phyloP scores from a whole-genome alignment of 2,888 invertebrate species.

The Apotomis turbidana region DNA sequence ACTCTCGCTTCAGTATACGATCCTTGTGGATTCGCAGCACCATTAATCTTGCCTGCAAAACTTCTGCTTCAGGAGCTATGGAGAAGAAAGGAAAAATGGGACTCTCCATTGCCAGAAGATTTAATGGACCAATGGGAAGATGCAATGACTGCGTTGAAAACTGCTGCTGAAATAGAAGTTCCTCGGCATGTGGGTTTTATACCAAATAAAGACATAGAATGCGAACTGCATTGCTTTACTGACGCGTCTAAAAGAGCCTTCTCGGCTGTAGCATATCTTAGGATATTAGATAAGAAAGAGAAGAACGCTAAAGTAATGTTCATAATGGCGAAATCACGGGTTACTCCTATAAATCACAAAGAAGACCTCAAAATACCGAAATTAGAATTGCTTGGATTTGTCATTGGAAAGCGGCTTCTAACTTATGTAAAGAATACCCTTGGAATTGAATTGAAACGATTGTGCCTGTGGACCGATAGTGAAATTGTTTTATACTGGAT shows the following conservation, averaged over 20 bases:
- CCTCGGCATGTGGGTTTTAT: background rate
- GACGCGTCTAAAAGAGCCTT: conserved; percentile 19
- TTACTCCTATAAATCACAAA: background rate
- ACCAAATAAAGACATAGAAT: background rate
- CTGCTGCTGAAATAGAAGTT: background rate
- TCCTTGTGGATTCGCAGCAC: conserved; percentile 12
- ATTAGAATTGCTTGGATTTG: conserved; percentile 17
- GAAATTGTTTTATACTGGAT: conserved; percentile 20
- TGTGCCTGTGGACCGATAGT: conserved; percentile 20
- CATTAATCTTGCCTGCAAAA: background rate
- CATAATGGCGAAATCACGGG: background rate
- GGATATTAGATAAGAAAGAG: background rate
- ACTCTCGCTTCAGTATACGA: background rate
- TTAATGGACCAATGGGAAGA: background rate
- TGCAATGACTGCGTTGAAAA: background rate
- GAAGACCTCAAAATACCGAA: conserved; percentile 24
- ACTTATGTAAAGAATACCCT: background rate
- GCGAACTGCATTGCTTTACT: conserved; percentile 15
- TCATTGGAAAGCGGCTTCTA: conserved; percentile 17
- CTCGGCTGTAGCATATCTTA: conserved; percentile 7
- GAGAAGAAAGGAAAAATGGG: conserved; percentile 1
- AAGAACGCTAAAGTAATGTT: background rate
- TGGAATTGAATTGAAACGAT: background rate
- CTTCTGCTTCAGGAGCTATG: conserved; percentile 6
- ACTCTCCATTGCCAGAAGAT: background rate